Evolutionary conservation across 2,797 vertebrate genomes (phyloP), one percentile per base, ranked within the genome.

Genomic region (Nyctibius grandis): DNA sequence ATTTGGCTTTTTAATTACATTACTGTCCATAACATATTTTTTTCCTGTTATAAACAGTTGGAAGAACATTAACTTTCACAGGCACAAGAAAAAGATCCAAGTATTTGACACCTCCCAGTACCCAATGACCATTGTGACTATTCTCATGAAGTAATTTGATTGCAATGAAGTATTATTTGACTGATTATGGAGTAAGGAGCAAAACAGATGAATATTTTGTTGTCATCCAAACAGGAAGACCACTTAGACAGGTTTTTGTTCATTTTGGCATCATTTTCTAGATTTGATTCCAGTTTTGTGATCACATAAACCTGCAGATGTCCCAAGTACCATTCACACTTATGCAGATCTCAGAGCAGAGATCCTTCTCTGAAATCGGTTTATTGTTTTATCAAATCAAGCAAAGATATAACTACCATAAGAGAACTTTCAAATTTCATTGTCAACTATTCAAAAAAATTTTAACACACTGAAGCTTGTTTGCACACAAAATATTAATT

Each of bases 1-100:
- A 73, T 34, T 96, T 93, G 96, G 8, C 17, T 96, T 11, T 80
- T 89, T 91, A 89, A 86, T 95, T 96, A 50, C n/a, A 77, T 60
- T 83, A 38, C 12, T 85, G 5, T 45, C 50, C 31, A 57, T 64
- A 79, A 88, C n/a, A 56, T 44, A 34, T 33, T 91, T 72, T 70
- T 79, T 95, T 65, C 21, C 59, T 84, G 29, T 63, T 92, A 81
- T 34, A 76, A 96, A 77, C 45, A 23, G 8, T 38, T 86, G 63
- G 63, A 79, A 96, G 34, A 96, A 79, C 16, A 68, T 75, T 82
- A 90, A 75, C 59, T 94, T 97, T 48, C 88, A 88, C 34, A 93
- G 48, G 15, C 12, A 82, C 14, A 73, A 87, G 48, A 73, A 68
- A 85, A 83, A 91, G 12, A 91, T 70, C 45, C 22, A 85, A 82